Evolutionary conservation across 2,888 invertebrate genomes (phyloP).

Genomic region (Drepanosiphum platanoidis): DNA sequence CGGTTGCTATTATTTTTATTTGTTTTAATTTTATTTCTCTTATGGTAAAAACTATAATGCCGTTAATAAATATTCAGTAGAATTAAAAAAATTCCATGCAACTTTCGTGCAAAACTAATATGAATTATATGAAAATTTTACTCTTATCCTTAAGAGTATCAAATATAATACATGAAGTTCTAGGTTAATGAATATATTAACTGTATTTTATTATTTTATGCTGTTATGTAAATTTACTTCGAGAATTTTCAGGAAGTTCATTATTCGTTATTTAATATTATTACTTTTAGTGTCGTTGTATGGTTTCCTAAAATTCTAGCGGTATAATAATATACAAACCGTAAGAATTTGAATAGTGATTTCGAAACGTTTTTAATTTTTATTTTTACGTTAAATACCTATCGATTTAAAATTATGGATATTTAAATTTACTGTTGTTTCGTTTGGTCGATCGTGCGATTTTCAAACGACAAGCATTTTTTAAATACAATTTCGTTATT

Average conservation of each 20-base stretch:
- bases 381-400: background rate
- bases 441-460: background rate
- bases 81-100: background rate
- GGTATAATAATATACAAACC: background rate
- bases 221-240: conserved; percentile 38
- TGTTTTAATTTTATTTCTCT: too few species aligned
- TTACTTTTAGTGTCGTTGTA: background rate
- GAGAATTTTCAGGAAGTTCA: conserved; percentile 37
- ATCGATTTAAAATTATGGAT: background rate
- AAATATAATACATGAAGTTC: conserved; percentile 28
- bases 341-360: background rate
- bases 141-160: conserved; percentile 24
- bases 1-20: background rate
- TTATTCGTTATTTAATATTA: conserved; percentile 12
- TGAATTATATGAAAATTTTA: background rate
- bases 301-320: background rate
- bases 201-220: conserved; percentile 36
- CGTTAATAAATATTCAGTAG: background rate
- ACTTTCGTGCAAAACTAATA: conserved; percentile 11
- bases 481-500: background rate
- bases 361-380: background rate
- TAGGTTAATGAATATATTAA: conserved; percentile 30
- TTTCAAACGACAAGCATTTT: background rate
- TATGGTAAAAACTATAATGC: background rate
- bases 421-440: background rate